phyloP scores from a whole-genome alignment of 1,140 invertebrate genomes.

The Drosophila ogumai region DNA sequence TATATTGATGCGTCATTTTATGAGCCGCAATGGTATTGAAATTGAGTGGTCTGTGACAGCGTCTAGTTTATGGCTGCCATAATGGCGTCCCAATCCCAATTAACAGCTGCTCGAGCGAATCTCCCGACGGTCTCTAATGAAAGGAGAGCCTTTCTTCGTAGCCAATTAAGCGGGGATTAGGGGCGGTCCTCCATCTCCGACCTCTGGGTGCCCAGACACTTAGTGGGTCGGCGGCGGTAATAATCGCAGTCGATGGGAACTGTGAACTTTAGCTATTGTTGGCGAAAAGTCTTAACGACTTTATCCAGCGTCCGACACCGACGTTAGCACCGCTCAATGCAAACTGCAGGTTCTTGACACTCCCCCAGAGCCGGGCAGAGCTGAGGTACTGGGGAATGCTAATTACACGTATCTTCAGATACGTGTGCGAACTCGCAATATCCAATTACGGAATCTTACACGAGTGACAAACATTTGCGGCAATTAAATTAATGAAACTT shows the following conservation, averaged over 20 bases:
- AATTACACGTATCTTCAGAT: constrained; percentile 60
- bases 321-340: constrained; percentile 38
- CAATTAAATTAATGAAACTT: constrained; percentile 70
- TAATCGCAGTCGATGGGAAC: constrained; percentile 45
- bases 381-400: constrained; percentile 32
- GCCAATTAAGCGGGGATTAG: constrained; percentile 46
- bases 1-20: constrained; percentile 83
- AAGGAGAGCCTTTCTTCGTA: constrained; percentile 29
- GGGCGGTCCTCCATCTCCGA: constrained; percentile 6
- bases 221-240: constrained; percentile 15
- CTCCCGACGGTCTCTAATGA: constrained; percentile 29
- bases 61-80: constrained; percentile 60
- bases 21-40: constrained; percentile 81
- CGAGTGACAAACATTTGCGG: constrained; percentile 71
- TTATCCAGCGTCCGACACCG: constrained; percentile 38
- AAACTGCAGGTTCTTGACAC: constrained; percentile 45
- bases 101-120: constrained; percentile 68
- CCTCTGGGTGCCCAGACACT: constrained; percentile 19
- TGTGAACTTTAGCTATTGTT: constrained; percentile 43
- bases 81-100: constrained; percentile 60
- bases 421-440: constrained; percentile 61
- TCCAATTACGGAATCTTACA: constrained; percentile 68
- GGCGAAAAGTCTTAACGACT: constrained; percentile 48
- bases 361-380: background rate
- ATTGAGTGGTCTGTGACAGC: constrained; percentile 80